Evolutionary conservation across 1,140 invertebrate species (phyloP).

Genomic region (Episyrphus balteatus): DNA sequence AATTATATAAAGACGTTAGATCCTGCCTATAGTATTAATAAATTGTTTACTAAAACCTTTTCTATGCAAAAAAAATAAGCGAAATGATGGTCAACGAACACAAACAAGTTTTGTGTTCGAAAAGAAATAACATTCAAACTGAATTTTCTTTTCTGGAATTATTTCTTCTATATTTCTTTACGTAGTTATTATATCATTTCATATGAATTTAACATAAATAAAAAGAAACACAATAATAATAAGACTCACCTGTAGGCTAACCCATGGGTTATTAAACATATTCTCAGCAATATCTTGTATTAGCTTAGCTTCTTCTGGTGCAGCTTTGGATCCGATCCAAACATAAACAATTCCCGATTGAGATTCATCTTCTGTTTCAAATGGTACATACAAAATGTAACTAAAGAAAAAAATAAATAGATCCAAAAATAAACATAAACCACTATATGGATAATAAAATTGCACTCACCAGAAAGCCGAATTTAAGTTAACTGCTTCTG

Average conservation of each 20-base stretch:
- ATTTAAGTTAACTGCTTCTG: conserved; percentile 68
- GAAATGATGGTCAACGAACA: no score
- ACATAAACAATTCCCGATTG: conserved; percentile 91
- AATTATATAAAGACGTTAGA: no score
- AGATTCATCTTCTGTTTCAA: conserved; percentile 79
- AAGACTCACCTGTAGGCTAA: conserved; percentile 55
- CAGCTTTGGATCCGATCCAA: conserved; percentile 88
- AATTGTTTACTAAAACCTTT: no score
- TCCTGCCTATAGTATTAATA: no score
- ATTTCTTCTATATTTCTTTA: no score
- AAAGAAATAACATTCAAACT: no score
- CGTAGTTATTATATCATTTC: no score
- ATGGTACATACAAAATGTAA: conserved; percentile 92
- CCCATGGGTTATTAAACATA: conserved; percentile 85
- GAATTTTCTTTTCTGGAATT: no score
- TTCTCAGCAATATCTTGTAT: conserved; percentile 88
- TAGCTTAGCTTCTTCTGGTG: conserved; percentile 77
- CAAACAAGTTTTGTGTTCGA: no score
- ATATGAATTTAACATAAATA: not conserved
- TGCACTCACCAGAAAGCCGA: conserved; percentile 67
- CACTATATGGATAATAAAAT: not conserved
- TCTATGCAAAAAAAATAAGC: no score
- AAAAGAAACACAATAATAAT: no score
- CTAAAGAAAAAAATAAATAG: conserved; percentile 41
- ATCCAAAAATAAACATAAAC: not conserved